Conservation (phyloP, 2,797 vertebrate genomes). For the Labeo calbasu region DNA sequence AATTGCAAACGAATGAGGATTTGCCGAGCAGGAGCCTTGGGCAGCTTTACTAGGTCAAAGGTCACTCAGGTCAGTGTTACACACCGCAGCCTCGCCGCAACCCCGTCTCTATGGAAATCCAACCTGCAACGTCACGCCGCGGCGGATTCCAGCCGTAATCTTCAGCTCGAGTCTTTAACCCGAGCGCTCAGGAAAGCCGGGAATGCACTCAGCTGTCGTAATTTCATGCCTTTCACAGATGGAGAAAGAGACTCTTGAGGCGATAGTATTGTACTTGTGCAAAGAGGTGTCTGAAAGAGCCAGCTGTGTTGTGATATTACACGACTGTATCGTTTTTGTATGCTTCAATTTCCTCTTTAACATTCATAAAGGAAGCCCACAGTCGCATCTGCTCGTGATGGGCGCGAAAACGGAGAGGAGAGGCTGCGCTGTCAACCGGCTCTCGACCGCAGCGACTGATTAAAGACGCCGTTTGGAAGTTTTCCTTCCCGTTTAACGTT, state of each 20-base stretch:
- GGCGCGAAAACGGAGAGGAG: neutral
- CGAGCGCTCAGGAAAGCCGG: slow-evolving; percentile 70
- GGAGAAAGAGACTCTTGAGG: slow-evolving; percentile 46
- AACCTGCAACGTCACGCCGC: slow-evolving; percentile 79
- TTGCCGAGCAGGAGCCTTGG: slow-evolving; percentile 72
- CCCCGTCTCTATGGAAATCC: slow-evolving; percentile 78
- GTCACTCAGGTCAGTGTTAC: slow-evolving; percentile 82
- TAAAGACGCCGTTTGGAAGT: neutral
- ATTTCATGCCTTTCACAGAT: slow-evolving; percentile 76
- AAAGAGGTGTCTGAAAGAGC: slow-evolving; percentile 49
- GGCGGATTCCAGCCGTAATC: slow-evolving; percentile 76
- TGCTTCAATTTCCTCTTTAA: slow-evolving; percentile 63
- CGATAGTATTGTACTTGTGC: slow-evolving; percentile 30
- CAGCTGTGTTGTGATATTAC: slow-evolving; percentile 63
- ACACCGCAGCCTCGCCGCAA: slow-evolving; percentile 80
- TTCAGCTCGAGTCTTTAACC: slow-evolving; percentile 71
- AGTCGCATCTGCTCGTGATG: slow-evolving; percentile 18
- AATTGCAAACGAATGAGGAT: slow-evolving; percentile 72
- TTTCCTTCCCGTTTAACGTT: slow-evolving; percentile 11
- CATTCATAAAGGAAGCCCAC: slow-evolving; percentile 69
- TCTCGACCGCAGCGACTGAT: neutral
- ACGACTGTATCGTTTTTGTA: slow-evolving; percentile 55
- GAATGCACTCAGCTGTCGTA: slow-evolving; percentile 73
- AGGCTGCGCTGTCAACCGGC: neutral
- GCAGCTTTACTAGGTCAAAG: slow-evolving; percentile 81